A percentile compares a stretch with the other conserved stretches of the same genome.
These are phyloP conservation scores for Sphaerolaimus hirsutus DNA, from an alignment of 2,888 invertebrate genomes.

Conservation along the genomic window DNA sequence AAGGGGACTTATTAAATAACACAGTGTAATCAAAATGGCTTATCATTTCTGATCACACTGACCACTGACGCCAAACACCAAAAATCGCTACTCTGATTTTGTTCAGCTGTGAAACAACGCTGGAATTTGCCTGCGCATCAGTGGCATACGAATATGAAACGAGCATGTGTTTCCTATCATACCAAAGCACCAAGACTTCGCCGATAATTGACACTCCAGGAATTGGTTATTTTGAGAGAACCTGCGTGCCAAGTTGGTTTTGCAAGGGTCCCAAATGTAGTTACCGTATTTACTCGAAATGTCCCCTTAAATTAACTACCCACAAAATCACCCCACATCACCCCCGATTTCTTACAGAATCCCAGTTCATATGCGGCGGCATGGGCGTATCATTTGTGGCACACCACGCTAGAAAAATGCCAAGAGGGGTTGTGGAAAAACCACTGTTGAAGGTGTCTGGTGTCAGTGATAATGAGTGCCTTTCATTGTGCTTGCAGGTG, in stretches of 20 bases:
- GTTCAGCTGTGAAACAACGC: not conserved
- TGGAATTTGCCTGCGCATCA: slow-evolving; percentile 3
- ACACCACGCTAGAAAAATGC: not conserved
- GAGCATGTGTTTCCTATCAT: not conserved
- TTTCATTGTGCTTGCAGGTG: slow-evolving; percentile 3
- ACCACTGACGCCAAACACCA: no score
- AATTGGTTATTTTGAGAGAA: slow-evolving; percentile 1
- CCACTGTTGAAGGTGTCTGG: not conserved
- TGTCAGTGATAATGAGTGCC: slow-evolving; percentile 4
- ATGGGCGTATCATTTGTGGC: not conserved
- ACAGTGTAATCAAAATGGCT: no score
- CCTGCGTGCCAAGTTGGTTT: not conserved
- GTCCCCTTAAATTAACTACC: no score
- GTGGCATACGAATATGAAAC: not conserved
- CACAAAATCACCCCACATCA: no score
- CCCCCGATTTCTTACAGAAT: no score
- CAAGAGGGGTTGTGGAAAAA: no score
- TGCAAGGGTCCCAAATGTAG: not conserved
- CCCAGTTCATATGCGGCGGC: slow-evolving; percentile 1
- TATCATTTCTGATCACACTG: no score
- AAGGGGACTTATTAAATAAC: no score
- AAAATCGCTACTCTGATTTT: no score
- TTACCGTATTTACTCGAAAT: no score
- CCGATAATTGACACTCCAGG: not conserved
- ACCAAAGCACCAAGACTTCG: not conserved